Evolutionary conservation across 2,113 vertebrate species (phyloP).

Genomic region (Strix uralensis): DNA sequence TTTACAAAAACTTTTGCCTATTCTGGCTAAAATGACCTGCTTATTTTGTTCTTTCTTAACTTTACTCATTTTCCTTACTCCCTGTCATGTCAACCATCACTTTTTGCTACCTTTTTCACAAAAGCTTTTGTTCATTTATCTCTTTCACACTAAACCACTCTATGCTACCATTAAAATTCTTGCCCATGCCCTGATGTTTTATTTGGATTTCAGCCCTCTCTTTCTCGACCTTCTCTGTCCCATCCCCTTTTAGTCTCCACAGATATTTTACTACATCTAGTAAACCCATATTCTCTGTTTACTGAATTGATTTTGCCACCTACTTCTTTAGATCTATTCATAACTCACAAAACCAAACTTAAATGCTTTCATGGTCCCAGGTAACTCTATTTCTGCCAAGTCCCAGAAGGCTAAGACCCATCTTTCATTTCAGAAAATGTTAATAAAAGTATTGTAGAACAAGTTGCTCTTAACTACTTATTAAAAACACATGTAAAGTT

Average conservation of each 20-base stretch:
- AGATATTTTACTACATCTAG: background rate
- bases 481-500: background rate
- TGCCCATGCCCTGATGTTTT: background rate
- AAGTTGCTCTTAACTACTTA: conserved; percentile 7
- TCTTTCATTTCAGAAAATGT: background rate
- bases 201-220: background rate
- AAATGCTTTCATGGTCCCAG: background rate
- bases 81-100: background rate
- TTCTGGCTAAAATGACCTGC: background rate
- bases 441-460: background rate
- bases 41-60: background rate
- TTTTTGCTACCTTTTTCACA: background rate
- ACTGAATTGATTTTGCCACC: background rate
- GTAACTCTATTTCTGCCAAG: background rate
- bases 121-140: background rate
- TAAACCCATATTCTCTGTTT: background rate
- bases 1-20: background rate
- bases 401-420: background rate
- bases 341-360: background rate
- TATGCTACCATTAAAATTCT: background rate
- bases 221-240: background rate
- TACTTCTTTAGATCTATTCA: background rate
- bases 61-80: background rate
- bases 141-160: background rate
- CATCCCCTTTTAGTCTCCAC: background rate